A percentile compares a stretch with the other conserved stretches of the same genome.
These are phyloP conservation scores for Adelosebastes latens DNA, from an alignment of 2,797 vertebrate species.

Conservation along the genomic window DNA sequence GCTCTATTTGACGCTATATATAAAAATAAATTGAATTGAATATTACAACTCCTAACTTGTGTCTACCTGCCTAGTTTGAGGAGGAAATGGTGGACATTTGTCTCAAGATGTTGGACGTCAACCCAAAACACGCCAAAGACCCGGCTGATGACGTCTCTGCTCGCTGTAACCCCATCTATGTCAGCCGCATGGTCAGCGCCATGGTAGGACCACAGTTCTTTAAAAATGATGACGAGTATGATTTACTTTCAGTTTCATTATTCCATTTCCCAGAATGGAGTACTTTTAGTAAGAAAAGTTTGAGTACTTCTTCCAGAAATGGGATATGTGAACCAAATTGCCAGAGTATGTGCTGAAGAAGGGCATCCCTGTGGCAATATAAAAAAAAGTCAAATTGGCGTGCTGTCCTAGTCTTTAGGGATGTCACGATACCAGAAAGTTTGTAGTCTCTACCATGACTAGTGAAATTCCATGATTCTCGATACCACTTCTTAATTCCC, in stretches of 20 bases:
- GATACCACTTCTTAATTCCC: too few species aligned
- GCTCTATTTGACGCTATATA: too few species aligned
- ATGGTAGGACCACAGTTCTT: conserved; percentile 77
- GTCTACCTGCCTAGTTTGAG: conserved; percentile 82
- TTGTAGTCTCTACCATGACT: too few species aligned
- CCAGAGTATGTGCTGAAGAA: too few species aligned
- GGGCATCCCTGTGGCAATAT: too few species aligned
- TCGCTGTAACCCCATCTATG: conserved; percentile 78
- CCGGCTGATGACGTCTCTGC: conserved; percentile 62
- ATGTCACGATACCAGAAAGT: too few species aligned
- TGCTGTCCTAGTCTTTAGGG: too few species aligned
- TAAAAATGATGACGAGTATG: neutral
- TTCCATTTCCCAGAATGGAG: neutral
- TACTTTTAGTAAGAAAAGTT: neutral
- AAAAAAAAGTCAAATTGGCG: too few species aligned
- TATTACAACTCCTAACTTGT: neutral
- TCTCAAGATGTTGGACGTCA: conserved; percentile 79
- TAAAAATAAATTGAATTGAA: too few species aligned
- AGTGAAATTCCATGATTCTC: too few species aligned
- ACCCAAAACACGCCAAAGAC: conserved; percentile 75
- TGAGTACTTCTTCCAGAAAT: neutral
- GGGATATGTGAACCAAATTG: too few species aligned
- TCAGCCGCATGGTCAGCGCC: conserved; percentile 81
- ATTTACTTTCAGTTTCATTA: neutral
- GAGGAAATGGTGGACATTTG: conserved; percentile 82